phyloP scores from a whole-genome alignment of 2,113 vertebrate genomes.

The Tragelaphus strepsiceros region DNA sequence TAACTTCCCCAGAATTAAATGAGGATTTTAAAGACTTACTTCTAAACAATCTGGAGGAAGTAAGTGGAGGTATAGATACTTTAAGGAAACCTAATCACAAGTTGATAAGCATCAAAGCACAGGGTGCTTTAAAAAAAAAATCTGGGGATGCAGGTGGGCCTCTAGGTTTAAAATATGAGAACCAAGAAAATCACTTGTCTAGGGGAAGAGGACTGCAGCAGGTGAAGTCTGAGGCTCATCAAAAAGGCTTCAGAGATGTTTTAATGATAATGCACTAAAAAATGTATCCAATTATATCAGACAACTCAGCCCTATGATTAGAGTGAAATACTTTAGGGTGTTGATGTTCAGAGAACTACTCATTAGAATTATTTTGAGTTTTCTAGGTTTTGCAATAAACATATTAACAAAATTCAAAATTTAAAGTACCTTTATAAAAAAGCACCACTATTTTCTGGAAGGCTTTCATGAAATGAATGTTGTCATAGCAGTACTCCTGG shows the following conservation, averaged over 20 bases:
- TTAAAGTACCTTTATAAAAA: slow-evolving; percentile 94
- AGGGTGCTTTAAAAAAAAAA: background rate
- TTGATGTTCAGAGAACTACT: background rate
- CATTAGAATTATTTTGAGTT: background rate
- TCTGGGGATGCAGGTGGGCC: background rate
- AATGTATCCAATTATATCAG: background rate
- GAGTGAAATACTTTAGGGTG: background rate
- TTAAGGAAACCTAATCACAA: background rate
- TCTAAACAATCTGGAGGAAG: background rate
- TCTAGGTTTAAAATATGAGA: background rate
- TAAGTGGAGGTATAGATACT: background rate
- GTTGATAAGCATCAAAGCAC: background rate
- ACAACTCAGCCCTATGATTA: background rate
- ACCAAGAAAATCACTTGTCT: background rate
- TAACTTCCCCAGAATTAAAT: background rate
- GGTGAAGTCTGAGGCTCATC: background rate
- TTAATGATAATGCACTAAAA: background rate
- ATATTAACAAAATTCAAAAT: background rate
- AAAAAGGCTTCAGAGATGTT: background rate
- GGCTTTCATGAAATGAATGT: slow-evolving; percentile 99
- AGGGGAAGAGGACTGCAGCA: background rate
- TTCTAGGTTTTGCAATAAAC: background rate
- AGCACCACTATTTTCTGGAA: slow-evolving; percentile 99
- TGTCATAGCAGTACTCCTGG: slow-evolving; percentile 99
- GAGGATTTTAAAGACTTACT: background rate